Evolutionary conservation across 2,888 invertebrate genomes (phyloP).

Genomic region (Metacarcinus magister): DNA sequence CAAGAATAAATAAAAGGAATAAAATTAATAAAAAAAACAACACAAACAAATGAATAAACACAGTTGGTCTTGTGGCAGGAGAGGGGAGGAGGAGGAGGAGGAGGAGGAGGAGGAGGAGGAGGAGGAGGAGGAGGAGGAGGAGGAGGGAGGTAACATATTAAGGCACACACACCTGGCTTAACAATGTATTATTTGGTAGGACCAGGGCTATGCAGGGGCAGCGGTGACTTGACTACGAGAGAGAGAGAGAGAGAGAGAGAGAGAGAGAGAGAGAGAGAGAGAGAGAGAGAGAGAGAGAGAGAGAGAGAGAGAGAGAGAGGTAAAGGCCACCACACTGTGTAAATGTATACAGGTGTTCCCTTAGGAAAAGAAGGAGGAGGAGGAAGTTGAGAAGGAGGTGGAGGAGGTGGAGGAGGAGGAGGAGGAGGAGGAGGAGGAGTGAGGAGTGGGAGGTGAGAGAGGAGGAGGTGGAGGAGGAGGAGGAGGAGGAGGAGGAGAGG

Average conservation of each 20-base stretch:
- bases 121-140: too few species aligned
- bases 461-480: not conserved
- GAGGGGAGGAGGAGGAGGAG: too few species aligned
- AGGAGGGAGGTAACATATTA: not conserved
- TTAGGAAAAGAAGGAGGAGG: not conserved
- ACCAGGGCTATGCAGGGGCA: not conserved
- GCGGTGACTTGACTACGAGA: not conserved
- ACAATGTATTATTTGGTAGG: not conserved
- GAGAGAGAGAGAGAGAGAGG: slow-evolving; percentile 43
- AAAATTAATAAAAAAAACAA: too few species aligned
- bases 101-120: too few species aligned
- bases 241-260: slow-evolving; percentile 40
- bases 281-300: slow-evolving; percentile 48
- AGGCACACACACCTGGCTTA: not conserved
- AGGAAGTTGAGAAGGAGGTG: not conserved
- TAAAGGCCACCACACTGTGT: not conserved
- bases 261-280: slow-evolving; percentile 47
- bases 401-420: not conserved
- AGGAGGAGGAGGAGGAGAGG: not conserved
- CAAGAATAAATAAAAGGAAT: not conserved
- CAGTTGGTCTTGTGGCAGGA: too few species aligned
- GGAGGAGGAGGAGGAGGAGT: not conserved
- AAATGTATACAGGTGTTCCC: not conserved
- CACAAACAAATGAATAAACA: too few species aligned
- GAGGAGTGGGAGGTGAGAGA: too few species aligned